Evolutionary conservation across 2,888 invertebrate species (phyloP).

Genomic region (Gibbula magus): DNA sequence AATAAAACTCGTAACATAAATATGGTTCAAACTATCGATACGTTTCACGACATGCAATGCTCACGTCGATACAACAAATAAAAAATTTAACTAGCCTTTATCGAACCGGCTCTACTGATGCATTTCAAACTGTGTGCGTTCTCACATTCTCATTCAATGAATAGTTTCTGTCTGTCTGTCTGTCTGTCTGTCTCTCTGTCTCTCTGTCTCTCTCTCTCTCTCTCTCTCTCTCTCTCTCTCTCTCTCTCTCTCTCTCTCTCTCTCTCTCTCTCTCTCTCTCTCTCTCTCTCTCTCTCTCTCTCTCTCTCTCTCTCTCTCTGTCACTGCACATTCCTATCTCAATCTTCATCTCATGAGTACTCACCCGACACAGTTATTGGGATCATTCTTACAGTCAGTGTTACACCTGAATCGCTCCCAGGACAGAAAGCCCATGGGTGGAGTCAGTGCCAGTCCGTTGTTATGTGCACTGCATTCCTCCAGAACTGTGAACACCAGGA

Average conservation of each 20-base stretch:
- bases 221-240: conserved; percentile 17
- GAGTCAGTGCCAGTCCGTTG: conserved; percentile 66
- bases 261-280: conserved; percentile 8
- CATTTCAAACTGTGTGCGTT: too few relatives aligned
- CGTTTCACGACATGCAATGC: too few relatives aligned
- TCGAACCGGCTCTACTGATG: too few relatives aligned
- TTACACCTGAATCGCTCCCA: conserved; percentile 72
- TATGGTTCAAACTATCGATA: too few relatives aligned
- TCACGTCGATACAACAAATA: too few relatives aligned
- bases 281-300: background rate
- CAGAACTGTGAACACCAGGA: too few relatives aligned
- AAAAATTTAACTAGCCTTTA: too few relatives aligned
- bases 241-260: conserved; percentile 15
- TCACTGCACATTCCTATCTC: background rate
- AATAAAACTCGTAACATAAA: too few relatives aligned
- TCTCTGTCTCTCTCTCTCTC: conserved; percentile 15
- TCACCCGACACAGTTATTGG: conserved; percentile 67
- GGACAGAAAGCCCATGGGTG: conserved; percentile 72
- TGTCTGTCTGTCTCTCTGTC: background rate
- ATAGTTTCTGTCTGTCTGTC: background rate
- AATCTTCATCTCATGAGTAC: background rate
- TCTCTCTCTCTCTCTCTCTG: background rate
- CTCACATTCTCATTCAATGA: too few relatives aligned
- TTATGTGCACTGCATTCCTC: too few relatives aligned
- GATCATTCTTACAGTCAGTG: conserved; percentile 62